Conservation (phyloP, 2,797 vertebrate genomes). For the Silurus aristotelis region DNA sequence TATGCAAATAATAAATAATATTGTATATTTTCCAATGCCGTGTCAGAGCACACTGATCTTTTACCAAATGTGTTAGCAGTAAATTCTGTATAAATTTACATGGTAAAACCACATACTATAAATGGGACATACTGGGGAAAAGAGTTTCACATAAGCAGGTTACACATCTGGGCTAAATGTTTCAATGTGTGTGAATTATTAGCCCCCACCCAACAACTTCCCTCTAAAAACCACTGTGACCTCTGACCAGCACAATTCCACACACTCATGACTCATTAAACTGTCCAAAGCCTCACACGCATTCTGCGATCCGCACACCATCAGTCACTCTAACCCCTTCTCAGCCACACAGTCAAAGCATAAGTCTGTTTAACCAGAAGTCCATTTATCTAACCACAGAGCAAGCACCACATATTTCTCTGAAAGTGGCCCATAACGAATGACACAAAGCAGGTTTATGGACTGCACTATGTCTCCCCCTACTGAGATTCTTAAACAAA, state of each 20-base stretch:
- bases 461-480: conserved; percentile 47
- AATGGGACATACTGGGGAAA: not conserved
- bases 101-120: not conserved
- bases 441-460: not conserved
- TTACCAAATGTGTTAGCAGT: not conserved
- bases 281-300: conserved; percentile 15
- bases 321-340: conserved; percentile 6
- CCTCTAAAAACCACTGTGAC: conserved; percentile 9
- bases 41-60: not conserved
- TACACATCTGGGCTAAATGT: conserved; percentile 18
- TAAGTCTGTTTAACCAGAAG: conserved; percentile 19
- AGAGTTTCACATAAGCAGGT: not conserved
- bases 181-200: conserved; percentile 22
- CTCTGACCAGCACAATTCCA: conserved; percentile 23
- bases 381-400: conserved; percentile 5
- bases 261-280: conserved; percentile 26
- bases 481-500: conserved; percentile 35
- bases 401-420: conserved; percentile 19
- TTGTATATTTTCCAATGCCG: too few relatives aligned
- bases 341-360: conserved; percentile 4
- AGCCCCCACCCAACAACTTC: not conserved
- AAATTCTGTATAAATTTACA: conserved; percentile 2
- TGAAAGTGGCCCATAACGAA: conserved; percentile 15
- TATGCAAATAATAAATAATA: not conserved
- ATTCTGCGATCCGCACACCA: not conserved